Evolutionary conservation across 2,113 vertebrate genomes (phyloP), one percentile per base, ranked within the genome.

Genomic region (Cyphomyrus discorhynchus): DNA sequence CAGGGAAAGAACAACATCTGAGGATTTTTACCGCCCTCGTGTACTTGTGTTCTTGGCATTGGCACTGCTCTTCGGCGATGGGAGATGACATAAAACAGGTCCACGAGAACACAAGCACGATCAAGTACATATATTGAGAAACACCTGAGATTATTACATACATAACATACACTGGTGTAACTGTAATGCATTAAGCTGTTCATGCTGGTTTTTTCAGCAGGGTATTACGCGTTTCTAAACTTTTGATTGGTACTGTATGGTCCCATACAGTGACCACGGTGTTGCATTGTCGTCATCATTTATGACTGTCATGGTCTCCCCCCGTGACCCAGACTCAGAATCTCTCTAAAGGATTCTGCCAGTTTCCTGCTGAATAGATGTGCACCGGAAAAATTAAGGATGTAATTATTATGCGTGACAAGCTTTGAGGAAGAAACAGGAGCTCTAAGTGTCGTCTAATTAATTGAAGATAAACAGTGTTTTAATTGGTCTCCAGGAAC

Each of bases 381-480:
- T n/a, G 19, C 82, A 3, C 82, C 24, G 45, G 45, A 47, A 84
- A 84, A 47, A 42, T 17, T n/a, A 84, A 47, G 42, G 39, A 84
- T 21, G 82, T 47, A 82, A 82, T 82, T 84, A 84, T 46, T 47
- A 84, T 46, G 82, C 82, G 9, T 42, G 46, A 84, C 39, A 21
- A 45, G 82, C 39, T 47, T 47, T 15, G 39, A 13, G 21, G 19
- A 47, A 24, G 82, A 42, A 47, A 45, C 42, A 45, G 39, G 19
- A 84, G 82, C 42, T 84, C 42, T 9, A 84, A 47, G 21, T 24
- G 17, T 84, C 45, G 1, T 45, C 19, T 84, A 84, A 47, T 84
- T 84, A 84, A 39, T 47, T 47, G 45, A 84, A 47, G 82, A 47
- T 84, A 84, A 84, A 82, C 31, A 82, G n/a, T 80, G 82, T 84